These are phyloP conservation scores for Erpornis zantholeuca DNA, from an alignment of 2,113 vertebrate species.

Conservation along the genomic window DNA sequence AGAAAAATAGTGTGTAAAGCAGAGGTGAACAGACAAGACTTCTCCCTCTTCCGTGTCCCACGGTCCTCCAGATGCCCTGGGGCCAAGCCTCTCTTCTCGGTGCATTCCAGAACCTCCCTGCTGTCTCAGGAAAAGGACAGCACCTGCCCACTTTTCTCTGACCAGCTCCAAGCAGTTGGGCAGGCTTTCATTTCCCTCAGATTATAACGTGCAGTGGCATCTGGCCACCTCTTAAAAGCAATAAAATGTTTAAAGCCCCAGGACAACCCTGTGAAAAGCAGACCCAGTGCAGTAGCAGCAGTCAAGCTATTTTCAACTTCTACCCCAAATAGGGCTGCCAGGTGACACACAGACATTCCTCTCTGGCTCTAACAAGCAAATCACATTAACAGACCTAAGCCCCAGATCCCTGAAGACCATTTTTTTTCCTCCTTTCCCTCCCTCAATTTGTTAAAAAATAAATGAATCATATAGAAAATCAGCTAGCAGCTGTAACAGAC, in stretches of 20 bases:
- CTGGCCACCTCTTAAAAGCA: background rate
- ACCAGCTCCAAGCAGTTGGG: background rate
- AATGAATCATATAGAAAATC: background rate
- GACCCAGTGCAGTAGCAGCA: background rate
- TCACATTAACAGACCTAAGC: background rate
- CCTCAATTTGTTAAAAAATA: background rate
- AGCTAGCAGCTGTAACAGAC: background rate
- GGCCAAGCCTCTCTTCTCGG: background rate
- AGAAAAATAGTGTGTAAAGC: accelerated
- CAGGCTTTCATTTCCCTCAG: background rate
- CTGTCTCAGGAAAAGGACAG: background rate
- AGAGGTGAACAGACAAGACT: background rate
- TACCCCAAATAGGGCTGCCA: background rate
- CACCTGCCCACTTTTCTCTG: background rate
- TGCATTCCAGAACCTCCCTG: background rate
- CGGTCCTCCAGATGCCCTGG: background rate
- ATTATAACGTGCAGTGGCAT: background rate
- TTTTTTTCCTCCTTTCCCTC: accelerated
- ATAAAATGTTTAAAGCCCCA: background rate
- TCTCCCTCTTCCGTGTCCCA: background rate
- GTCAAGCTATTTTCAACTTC: background rate
- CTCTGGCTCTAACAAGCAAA: background rate
- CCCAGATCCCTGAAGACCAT: background rate
- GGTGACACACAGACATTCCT: background rate
- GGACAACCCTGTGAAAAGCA: background rate